Base-by-base conservation (phyloP, 1,140 invertebrate species). In the Pseudoatta argentina region DNA sequence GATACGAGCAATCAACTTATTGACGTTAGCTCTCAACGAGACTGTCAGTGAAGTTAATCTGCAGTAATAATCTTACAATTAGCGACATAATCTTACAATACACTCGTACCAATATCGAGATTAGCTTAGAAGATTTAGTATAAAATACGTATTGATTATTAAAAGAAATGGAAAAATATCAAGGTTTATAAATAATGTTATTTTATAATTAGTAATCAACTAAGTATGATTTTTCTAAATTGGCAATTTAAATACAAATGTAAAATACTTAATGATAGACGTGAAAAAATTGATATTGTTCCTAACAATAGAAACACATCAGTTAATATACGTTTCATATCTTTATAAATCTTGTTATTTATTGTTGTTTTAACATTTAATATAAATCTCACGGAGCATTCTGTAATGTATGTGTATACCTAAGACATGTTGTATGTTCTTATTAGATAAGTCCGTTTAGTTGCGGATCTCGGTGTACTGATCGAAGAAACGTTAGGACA, bases 401-500 rank as follows among this genome's bases (percentile, higher is more conserved):
- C n/a, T 39, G 63, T 39, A 24, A 66, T 30, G 5, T 64, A 64
- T 61, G 27, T 24, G 5, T 64, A 30, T 63, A 44, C 44, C 2
- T 48, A 30, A 10, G 2, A 59, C 24, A 3, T 21, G 14, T 55
- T 55, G 21, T 3, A 81, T 4, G 3, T 55, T 57, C 18, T 79
- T 51, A 30, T 55, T 53, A 30, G 30, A 64, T 30, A 76, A 21
- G 21, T 79, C n/a, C n/a, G 7, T 81, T 81, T 57, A 59, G n/a
- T n/a, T n/a, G n/a, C n/a, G n/a, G 14, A 48, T 81, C 34, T 14
- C 7, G 16, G 10, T 6, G 21, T 27, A 39, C 4, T 48, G n/a
- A 66, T 67, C 55, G 27, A 73, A 61, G 67, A 73, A 30, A 59
- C 51, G 10, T 88, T 51, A 81, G 34, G 24, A 44, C 55, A 61